Base-by-base conservation (phyloP, 2,888 invertebrate species). In the Chamaedrilus cognettii region DNA sequence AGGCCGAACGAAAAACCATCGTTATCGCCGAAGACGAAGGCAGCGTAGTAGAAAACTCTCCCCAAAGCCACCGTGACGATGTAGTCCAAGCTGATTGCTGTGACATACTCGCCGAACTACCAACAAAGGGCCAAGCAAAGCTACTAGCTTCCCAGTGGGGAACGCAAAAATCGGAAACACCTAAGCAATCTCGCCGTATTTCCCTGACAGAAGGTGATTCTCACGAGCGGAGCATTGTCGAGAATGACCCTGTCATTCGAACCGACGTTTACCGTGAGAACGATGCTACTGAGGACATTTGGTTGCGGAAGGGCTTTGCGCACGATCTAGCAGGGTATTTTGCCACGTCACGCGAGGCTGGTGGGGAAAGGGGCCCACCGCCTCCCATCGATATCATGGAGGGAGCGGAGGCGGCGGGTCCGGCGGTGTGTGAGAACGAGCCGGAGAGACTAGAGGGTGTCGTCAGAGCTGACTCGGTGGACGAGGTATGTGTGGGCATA, bases 341-440 rank as follows among this genome's bases (percentile, higher is more conserved):
- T 7, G 19, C 19, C 19, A 19, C 42, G 19, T 19, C 42, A 7
- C 42, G 19, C 7, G n/a, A n/a, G n/a, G n/a, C n/a, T n/a, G n/a
- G n/a, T n/a, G 42, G 42, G 11, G 42, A 42, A 19, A 42, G 11
- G 11, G 19, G 19, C 7, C 42, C 42, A 7, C 19, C 42, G 7
- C 42, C 11, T 19, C 42, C 42, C 11, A 42, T 42, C 42, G 42
- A 42, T 19, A 19, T 42, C 11, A 11, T 7, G 11, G 42, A 42
- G 19, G 42, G 42, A 19, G 42, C 19, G 19, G 42, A 42, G 7
- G 55, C 26, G 7, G 58, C 63, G 4, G 72, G 66, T 11, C 71
- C 72, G 19, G 30, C 69, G 4, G 67, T 72, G 26, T 49, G 65
- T 33, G 73, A 73, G 58, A 73, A 73, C 62, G 56, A 73, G 30